These are phyloP conservation scores for Machaerirhynchus nigripectus DNA, from an alignment of 2,113 vertebrate species.

Conservation along the genomic window DNA sequence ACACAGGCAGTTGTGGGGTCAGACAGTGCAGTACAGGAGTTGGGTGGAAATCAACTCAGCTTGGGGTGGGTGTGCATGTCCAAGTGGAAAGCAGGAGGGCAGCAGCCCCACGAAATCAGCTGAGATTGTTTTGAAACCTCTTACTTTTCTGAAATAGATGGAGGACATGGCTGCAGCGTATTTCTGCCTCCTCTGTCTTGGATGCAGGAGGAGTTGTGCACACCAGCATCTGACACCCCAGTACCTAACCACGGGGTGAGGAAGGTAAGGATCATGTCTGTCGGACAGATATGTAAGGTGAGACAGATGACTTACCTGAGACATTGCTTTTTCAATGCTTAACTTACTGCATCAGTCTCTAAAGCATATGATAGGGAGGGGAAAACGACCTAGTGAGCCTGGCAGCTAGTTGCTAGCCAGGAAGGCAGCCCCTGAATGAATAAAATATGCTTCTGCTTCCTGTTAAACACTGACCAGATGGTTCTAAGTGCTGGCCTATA, in stretches of 20 bases:
- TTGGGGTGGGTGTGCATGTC: too few relatives aligned
- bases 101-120: neutral
- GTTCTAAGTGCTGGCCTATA: neutral
- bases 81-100: neutral
- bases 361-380: neutral
- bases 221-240: rapidly evolving
- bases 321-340: neutral
- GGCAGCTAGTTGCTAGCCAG: neutral
- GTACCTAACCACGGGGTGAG: neutral
- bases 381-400: neutral
- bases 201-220: neutral
- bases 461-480: constrained; percentile 26
- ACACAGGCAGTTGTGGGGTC: neutral
- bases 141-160: neutral
- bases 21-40: neutral
- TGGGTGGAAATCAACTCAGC: neutral
- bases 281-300: neutral
- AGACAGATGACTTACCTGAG: neutral
- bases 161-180: neutral
- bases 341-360: neutral
- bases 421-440: neutral
- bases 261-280: neutral
- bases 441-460: neutral
- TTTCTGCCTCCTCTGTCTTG: neutral
- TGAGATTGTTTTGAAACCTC: neutral